Percentiles rank a stretch among this genome's conserved stretches.
Conservation (phyloP, 2,888 invertebrate genomes). For the Temnothorax ravouxi region DNA sequence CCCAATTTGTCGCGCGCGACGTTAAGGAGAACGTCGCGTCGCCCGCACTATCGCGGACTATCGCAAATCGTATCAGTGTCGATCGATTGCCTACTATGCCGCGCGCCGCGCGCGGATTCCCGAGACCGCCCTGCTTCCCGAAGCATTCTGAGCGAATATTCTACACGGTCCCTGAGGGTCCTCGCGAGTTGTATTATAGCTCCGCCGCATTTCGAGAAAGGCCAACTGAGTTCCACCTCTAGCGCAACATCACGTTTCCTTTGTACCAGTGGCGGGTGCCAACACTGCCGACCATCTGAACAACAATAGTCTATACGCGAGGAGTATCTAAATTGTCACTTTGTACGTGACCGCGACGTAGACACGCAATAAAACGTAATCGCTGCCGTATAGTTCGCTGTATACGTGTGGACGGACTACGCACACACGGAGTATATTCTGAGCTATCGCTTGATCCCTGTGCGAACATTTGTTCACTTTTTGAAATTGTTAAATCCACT, state of each 20-base stretch:
- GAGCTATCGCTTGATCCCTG: background rate
- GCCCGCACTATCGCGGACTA: conserved; percentile 24
- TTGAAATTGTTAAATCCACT: background rate
- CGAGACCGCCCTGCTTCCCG: conserved; percentile 60
- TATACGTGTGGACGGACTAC: background rate
- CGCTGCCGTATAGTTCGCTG: background rate
- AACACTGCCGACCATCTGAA: conserved; percentile 12
- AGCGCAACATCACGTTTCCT: conserved; percentile 47
- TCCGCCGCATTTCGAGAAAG: background rate
- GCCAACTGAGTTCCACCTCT: background rate
- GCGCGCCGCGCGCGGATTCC: conserved; percentile 53
- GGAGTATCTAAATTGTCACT: conserved; percentile 52
- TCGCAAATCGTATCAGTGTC: conserved; percentile 65
- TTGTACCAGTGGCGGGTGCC: conserved; percentile 15
- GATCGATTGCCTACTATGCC: conserved; percentile 72
- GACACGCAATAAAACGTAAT: conserved; percentile 45
- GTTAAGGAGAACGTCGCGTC: conserved; percentile 23
- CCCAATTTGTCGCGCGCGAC: conserved; percentile 61
- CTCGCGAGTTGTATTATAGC: conserved; percentile 60
- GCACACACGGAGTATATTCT: background rate
- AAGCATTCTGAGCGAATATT: conserved; percentile 67
- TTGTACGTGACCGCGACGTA: conserved; percentile 43
- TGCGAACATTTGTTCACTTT: too few species aligned
- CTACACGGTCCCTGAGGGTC: conserved; percentile 73
- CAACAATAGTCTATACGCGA: conserved; percentile 50